A percentile compares a stretch with the other conserved stretches of the same genome.
These are phyloP conservation scores for Plumapathes pennacea DNA, from an alignment of 92 coral and sea anemone species.

Conservation along the genomic window DNA sequence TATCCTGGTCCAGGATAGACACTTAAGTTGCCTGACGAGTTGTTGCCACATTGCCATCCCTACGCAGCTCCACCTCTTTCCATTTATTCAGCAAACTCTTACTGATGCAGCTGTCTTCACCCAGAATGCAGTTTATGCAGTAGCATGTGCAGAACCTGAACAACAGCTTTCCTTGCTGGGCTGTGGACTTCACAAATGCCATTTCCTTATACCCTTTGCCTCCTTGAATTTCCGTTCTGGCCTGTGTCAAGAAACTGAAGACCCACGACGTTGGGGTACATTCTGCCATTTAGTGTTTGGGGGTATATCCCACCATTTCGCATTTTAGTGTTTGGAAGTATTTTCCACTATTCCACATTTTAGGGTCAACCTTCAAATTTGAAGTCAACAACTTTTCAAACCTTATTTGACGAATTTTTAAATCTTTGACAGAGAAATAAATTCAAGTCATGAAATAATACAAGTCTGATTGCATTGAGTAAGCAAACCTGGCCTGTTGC, in stretches of 20 bases:
- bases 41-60: conserved; percentile 38
- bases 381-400: no score
- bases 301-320: no score
- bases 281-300: no score
- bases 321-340: no score
- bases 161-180: conserved; percentile 38
- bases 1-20: conserved; percentile 15
- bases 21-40: conserved; percentile 1
- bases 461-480: no score
- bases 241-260: conserved; percentile 16
- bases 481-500: no score
- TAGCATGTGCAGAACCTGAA: conserved; percentile 32
- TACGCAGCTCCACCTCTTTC: conserved; percentile 29
- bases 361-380: no score
- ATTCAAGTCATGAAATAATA: no score
- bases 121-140: conserved; percentile 33
- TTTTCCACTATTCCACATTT: no score
- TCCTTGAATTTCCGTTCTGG: conserved; percentile 15
- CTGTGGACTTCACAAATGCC: conserved; percentile 30
- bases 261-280: no score
- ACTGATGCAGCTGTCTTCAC: conserved; percentile 32
- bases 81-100: conserved; percentile 47
- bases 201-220: conserved; percentile 28
- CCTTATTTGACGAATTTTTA: no score
- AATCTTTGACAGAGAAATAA: no score